Evolutionary conservation across 2,888 invertebrate species (phyloP), one percentile per base, ranked within the genome.

Genomic region (Chromoteleia sp.): DNA sequence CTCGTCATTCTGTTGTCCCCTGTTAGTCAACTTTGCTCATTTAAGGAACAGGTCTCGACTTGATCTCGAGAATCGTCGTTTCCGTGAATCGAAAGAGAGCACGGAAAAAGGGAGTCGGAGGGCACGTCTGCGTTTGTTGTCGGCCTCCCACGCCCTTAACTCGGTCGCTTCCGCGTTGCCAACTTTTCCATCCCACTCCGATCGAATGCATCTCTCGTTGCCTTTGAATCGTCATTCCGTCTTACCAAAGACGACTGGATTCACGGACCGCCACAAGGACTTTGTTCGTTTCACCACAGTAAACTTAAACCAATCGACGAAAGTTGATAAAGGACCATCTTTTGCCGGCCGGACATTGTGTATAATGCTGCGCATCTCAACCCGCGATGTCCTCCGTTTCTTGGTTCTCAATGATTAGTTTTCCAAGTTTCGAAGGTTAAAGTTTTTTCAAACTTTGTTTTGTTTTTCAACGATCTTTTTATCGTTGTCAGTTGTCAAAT

Each of bases 261-360:
- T 70, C 75, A 41, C 56, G 41, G 36, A 58, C 52, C 54, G 68
- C 73, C 77, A 39, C 61, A 75, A 74, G 59, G 75, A 78, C 59
- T 71, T 71, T 59, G 77, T 70, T 74, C 65, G 61, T 77, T 67
- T 77, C 68, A 65, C 74, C 68, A 43, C 74, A 75, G 73, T 65
- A 68, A 82, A 78, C 78, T 74, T 67, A 70, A 71, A 75, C 54
- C 65, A 52, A 78, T 61, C 67, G 59, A 56, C 61, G 67, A 50
- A 75, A 79, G 75, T 75, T 82, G 71, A 76, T 73, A 76, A 61
- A 74, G 63, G 68, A 48, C 48, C 59, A 45, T 58, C 63, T 78
- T 70, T 67, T 15, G 54, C 41, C 19, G 14, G 29, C 15, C 36
- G 61, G 73, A 74, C 67, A 45, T 61, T 73, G 59, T 68, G 58